Percentiles rank a stretch among this genome's conserved stretches.
These are phyloP conservation scores for Montipora capitata DNA, from an alignment of 92 coral and sea anemone species.

Conservation along the genomic window DNA sequence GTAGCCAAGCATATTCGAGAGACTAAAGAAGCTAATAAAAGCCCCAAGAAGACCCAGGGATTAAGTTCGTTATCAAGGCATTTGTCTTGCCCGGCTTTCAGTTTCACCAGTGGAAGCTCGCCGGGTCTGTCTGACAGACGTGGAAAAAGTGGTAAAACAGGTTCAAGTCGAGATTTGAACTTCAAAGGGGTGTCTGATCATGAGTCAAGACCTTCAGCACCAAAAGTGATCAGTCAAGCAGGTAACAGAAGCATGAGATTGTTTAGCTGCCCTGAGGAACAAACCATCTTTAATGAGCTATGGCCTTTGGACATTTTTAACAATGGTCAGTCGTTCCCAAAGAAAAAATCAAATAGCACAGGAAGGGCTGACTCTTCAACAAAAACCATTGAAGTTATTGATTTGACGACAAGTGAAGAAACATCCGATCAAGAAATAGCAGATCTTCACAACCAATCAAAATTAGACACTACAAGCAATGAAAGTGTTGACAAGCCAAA, in stretches of 20 bases:
- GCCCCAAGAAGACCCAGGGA: slow-evolving; percentile 50
- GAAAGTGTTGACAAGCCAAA: neutral
- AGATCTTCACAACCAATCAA: neutral
- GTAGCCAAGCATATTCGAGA: slow-evolving; percentile 77
- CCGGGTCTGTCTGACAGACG: slow-evolving; percentile 13
- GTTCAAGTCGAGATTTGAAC: slow-evolving; percentile 10
- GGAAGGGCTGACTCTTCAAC: neutral
- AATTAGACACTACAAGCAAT: neutral
- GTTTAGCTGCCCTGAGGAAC: slow-evolving; percentile 27
- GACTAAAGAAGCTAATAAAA: slow-evolving; percentile 78
- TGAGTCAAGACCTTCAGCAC: neutral
- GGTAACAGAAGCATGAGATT: neutral
- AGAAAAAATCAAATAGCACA: neutral
- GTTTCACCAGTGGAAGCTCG: slow-evolving; percentile 5
- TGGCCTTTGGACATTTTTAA: neutral
- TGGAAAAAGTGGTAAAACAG: slow-evolving; percentile 10
- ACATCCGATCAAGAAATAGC: neutral
- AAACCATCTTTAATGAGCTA: no score
- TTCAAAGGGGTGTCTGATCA: neutral
- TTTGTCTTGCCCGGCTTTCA: slow-evolving; percentile 34
- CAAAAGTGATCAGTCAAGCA: neutral
- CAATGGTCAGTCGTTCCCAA: neutral
- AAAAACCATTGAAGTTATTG: slow-evolving; percentile 24
- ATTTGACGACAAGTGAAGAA: slow-evolving; percentile 19
- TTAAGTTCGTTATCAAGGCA: slow-evolving; percentile 41